phyloP scores from a whole-genome alignment of 2,113 vertebrate species.

The Silurus asotus region DNA sequence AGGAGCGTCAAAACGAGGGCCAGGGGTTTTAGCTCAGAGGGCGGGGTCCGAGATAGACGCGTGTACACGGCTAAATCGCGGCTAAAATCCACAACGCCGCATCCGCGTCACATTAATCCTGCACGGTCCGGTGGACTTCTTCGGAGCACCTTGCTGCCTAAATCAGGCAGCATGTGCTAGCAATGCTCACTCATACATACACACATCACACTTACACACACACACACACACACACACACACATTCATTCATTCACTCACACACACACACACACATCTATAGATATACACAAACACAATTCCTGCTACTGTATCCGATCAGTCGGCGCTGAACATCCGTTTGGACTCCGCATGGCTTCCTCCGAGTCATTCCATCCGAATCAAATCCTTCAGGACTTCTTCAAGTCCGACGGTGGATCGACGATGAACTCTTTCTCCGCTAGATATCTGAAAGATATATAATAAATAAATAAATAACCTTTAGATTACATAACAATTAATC shows the following conservation, averaged over 20 bases:
- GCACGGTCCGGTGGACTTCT: slow-evolving; percentile 20
- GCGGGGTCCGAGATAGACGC: slow-evolving; percentile 1
- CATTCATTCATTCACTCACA: neutral
- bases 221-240: slow-evolving; percentile 44
- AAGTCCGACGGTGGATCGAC: slow-evolving; percentile 25
- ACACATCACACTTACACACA: slow-evolving; percentile 56
- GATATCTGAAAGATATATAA: slow-evolving; percentile 62
- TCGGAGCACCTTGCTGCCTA: slow-evolving; percentile 61
- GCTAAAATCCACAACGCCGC: neutral
- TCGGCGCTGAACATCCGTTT: slow-evolving; percentile 65
- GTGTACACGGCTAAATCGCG: slow-evolving; percentile 1
- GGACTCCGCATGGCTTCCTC: slow-evolving; percentile 67
- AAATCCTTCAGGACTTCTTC: slow-evolving; percentile 50
- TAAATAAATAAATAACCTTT: slow-evolving; percentile 32
- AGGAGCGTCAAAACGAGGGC: slow-evolving; percentile 76
- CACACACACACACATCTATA: neutral
- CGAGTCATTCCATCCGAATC: slow-evolving; percentile 63
- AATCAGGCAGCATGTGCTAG: slow-evolving; percentile 64
- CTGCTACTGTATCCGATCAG: slow-evolving; percentile 72
- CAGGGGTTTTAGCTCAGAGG: slow-evolving; percentile 21
- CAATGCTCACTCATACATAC: slow-evolving; percentile 59
- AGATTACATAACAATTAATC: slow-evolving; percentile 18
- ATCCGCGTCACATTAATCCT: slow-evolving; percentile 35
- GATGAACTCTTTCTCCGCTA: slow-evolving; percentile 23
- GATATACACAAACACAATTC: slow-evolving; percentile 37